Base-by-base conservation (phyloP, 2,888 invertebrate genomes). In the Vannuccia rotundouncinata region DNA sequence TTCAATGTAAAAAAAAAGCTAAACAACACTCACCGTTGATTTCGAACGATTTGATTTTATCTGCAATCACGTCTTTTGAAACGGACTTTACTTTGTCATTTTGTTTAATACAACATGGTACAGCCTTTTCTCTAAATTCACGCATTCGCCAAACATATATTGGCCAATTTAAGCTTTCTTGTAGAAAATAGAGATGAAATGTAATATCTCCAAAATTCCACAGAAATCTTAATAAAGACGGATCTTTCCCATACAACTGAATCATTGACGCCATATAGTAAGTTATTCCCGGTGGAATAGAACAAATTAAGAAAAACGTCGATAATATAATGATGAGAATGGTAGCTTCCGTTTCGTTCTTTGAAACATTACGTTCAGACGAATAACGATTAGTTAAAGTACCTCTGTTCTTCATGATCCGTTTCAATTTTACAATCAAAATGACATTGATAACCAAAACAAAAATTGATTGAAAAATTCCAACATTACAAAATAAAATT, bases 121-220 rank as follows among this genome's bases (percentile, higher is more conserved):
- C 10, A 22, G 66, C 66, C 25, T 66, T 66, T 10, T 13, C 75
- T 25, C 75, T 22, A 31, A 75, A 75, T 22, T 10, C 10, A 29
- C 27, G 75, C 75, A 75, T 75, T 31, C 75, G 2, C 30, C 30
- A 75, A 10, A 75, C 31, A 75, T 75, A 75, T 2, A 75, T 22
- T 31, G 28, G n/a, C 30, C 29, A 75, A 75, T 75, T 75, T 2
- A 22, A 27, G 22, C 30, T 31, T 75, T 75, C 30, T 27, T 75
- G 75, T 31, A 75, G 29, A 28, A 75, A 75, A 28, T 31, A 75
- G 27, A 75, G 22, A 13, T 75, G 75, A 10, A 29, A 75, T 1
- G 29, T 31, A 2, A 75, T 28, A 29, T 75, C 75, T 13, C 75
- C 75, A 2, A 75, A 13, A 22, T 75, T 75, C 75, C 75, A 75